These are phyloP conservation scores for Drosophila quadrilineata DNA, from an alignment of 1,140 invertebrate genomes.

Conservation along the genomic window DNA sequence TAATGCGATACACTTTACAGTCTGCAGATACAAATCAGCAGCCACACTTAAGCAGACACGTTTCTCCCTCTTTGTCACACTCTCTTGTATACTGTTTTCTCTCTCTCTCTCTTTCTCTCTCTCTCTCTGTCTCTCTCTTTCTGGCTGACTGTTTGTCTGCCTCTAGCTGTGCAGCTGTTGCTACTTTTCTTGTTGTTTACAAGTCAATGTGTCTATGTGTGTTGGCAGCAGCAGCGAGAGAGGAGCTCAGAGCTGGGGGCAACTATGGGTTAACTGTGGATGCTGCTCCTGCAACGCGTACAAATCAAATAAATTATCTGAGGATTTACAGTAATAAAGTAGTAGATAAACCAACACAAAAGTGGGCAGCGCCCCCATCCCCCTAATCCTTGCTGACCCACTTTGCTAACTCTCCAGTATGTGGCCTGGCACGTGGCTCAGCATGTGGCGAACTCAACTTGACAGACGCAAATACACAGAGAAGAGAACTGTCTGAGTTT, in stretches of 20 bases:
- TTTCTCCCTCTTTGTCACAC: too few species aligned
- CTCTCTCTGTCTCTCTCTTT: too few species aligned
- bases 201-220: conserved; percentile 9
- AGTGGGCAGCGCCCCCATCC: too few species aligned
- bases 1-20: conserved; percentile 77
- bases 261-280: conserved; percentile 13
- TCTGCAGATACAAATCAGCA: conserved; percentile 76
- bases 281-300: conserved; percentile 69
- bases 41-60: conserved; percentile 38
- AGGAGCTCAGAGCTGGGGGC: background rate
- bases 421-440: conserved; percentile 38
- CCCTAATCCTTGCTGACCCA: too few species aligned
- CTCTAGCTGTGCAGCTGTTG: too few species aligned
- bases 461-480: too few species aligned
- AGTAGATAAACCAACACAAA: conserved; percentile 72
- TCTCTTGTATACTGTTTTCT: too few species aligned
- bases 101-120: too few species aligned
- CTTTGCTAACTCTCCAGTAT: too few species aligned
- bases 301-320: conserved; percentile 79
- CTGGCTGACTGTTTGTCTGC: too few species aligned
- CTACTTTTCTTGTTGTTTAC: conserved; percentile 54
- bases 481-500: background rate
- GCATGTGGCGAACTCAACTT: conserved; percentile 2
- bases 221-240: background rate
- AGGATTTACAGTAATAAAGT: conserved; percentile 79